Conservation (phyloP, 2,797 vertebrate species). For the Lepus townsendii region DNA sequence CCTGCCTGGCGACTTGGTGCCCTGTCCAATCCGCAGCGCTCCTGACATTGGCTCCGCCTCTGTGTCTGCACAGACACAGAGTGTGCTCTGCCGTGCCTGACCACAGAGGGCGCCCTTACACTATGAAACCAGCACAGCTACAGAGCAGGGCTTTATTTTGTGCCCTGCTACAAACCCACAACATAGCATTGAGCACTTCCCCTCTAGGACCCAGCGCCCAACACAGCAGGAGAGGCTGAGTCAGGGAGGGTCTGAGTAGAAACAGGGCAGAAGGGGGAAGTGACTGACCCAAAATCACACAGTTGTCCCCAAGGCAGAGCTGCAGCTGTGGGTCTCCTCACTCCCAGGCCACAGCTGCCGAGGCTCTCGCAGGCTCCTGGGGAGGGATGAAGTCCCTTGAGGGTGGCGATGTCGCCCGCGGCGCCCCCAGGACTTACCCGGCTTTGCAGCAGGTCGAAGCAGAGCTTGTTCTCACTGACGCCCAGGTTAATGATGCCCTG, state of each 20-base stretch:
- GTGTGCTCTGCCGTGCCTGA: rapidly evolving
- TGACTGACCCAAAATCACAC: background rate
- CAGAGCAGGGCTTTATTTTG: background rate
- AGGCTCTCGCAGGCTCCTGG: background rate
- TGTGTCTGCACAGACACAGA: rapidly evolving
- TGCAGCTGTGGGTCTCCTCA: background rate
- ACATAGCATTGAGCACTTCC: no score
- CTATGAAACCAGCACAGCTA: background rate
- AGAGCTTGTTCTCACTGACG: constrained; percentile 98
- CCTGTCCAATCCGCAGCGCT: background rate
- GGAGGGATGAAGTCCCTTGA: background rate
- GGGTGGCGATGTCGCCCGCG: background rate
- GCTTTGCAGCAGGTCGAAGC: constrained; percentile 94
- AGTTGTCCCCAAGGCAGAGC: background rate
- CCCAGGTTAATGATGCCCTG: constrained; percentile 98
- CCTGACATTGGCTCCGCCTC: background rate
- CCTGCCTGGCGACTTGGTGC: background rate
- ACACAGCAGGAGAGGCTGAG: background rate
- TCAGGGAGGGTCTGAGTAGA: background rate
- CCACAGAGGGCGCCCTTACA: background rate
- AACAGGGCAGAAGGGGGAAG: background rate
- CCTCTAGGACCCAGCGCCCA: background rate
- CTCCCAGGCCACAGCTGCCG: background rate
- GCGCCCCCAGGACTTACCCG: constrained; percentile 90
- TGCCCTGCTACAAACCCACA: background rate